Conservation (phyloP, 2,888 invertebrate genomes). For the Drosophila multiciliata region DNA sequence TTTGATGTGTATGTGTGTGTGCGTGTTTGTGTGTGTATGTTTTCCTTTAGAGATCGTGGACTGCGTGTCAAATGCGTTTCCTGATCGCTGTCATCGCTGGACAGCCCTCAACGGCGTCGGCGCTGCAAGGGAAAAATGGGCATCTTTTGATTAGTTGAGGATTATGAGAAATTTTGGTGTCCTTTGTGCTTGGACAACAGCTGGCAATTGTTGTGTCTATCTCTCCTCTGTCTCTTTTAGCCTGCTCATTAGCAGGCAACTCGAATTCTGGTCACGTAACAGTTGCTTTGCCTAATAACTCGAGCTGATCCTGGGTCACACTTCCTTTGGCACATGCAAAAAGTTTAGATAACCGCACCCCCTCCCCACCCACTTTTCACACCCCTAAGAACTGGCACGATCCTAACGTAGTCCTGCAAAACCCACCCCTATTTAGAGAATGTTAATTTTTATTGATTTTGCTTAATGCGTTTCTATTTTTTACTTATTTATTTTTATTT, state of each 20-base stretch:
- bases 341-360: conserved; percentile 25
- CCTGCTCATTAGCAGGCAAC: conserved; percentile 75
- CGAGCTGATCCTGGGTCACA: conserved; percentile 59
- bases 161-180: conserved; percentile 24
- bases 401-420: conserved; percentile 14
- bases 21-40: conserved; percentile 11
- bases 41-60: conserved; percentile 41
- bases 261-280: conserved; percentile 75
- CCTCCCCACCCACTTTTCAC: conserved; percentile 8
- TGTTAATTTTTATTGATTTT: conserved; percentile 81
- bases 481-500: conserved; percentile 76
- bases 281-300: conserved; percentile 18
- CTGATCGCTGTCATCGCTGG: conserved; percentile 73
- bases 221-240: not conserved
- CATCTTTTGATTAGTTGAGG: conserved; percentile 35
- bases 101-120: conserved; percentile 69
- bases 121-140: conserved; percentile 52
- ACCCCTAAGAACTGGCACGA: conserved; percentile 44
- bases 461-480: conserved; percentile 73
- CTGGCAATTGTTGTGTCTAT: conserved; percentile 23
- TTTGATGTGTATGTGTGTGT: not conserved
- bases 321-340: conserved; percentile 55
- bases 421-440: conserved; percentile 32
- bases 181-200: conserved; percentile 40
- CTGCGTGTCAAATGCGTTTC: conserved; percentile 75